Evolutionary conservation across 2,797 vertebrate species (phyloP), one percentile per base, ranked within the genome.

Genomic region (Antrozous pallidus): DNA sequence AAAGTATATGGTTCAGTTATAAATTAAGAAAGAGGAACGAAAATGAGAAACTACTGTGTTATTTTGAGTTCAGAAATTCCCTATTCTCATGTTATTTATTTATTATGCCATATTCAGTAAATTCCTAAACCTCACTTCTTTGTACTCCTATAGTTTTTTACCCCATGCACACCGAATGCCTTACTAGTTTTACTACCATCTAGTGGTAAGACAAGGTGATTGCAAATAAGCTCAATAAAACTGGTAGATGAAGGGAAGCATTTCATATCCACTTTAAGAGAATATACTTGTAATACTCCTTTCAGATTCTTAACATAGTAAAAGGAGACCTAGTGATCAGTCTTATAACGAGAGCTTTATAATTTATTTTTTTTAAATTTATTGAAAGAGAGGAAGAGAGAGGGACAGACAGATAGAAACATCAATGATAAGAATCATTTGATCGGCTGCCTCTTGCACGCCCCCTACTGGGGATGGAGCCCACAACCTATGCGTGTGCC

Each of bases 171-270:
- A 3, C 12, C 61, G 74, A 89, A 69, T 33, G 63, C 79, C 85
- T 91, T 81, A 8, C 63, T 93, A 80, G 58, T 81, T 93, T 88
- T 93, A 91, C 79, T 40, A 85, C 86, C 94, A 94, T 92, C 94
- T 95, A 90, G 91, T 94, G 96, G 94, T 86, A 42, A 67, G 5
- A 86, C 9, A 22, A 42, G 58, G 12, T 80, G 61, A 70, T 40
- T 79, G 26, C 80, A 94, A 61, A 83, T 13, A 80, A 94, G 88
- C 38, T 75, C 13, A 73, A 40, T 2, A 0, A 6, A 69, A 26
- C 3, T 16, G 10, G 20, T 10, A 49, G n/a, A 77, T 24, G 5
- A 40, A 74, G 14, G n/a, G 3, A 47, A 11, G 2, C 0, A 33
- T 31, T 54, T 14, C 22, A 33, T 1, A 13, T 33, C 0, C 0